These are phyloP conservation scores for Anas bahamensis DNA, from an alignment of 2,797 vertebrate genomes.

Conservation along the genomic window DNA sequence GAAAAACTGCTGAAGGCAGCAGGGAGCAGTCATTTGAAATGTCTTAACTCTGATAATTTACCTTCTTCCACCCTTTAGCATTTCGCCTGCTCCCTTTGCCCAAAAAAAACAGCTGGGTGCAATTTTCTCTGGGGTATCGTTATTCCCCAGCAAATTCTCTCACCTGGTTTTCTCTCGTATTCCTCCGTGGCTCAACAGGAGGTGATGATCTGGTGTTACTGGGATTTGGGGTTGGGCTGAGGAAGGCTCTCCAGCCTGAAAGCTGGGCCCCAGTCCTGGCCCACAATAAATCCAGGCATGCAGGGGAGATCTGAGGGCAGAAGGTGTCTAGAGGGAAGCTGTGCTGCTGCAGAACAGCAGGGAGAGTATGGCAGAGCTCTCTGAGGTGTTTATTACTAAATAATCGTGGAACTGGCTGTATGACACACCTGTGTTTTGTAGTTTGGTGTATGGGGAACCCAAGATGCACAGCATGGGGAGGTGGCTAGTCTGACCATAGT, in stretches of 20 bases:
- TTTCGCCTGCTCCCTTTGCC: constrained; percentile 7
- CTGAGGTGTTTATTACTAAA: not conserved
- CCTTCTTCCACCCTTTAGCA: constrained; percentile 1
- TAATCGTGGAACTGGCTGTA: not conserved
- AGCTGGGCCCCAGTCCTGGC: not conserved
- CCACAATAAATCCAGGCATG: rapidly evolving
- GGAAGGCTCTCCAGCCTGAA: not conserved
- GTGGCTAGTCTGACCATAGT: rapidly evolving
- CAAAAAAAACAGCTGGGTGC: not conserved
- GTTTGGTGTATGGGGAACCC: not conserved
- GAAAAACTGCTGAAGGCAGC: constrained; percentile 64
- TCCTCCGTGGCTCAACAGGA: not conserved
- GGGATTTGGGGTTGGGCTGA: not conserved
- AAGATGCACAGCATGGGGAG: rapidly evolving
- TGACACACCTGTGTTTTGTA: rapidly evolving
- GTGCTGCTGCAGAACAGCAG: rapidly evolving
- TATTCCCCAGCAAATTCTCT: not conserved
- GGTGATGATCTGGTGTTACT: not conserved
- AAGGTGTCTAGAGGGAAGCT: not conserved
- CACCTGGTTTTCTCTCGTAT: not conserved
- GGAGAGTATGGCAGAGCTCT: not conserved
- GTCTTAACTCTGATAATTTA: constrained; percentile 59
- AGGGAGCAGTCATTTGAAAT: constrained; percentile 61
- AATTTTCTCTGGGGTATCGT: not conserved
- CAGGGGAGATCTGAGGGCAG: not conserved